Percentiles rank a stretch among this genome's conserved stretches.
Conservation (phyloP, 2,113 vertebrate species). For the Progne subis region DNA sequence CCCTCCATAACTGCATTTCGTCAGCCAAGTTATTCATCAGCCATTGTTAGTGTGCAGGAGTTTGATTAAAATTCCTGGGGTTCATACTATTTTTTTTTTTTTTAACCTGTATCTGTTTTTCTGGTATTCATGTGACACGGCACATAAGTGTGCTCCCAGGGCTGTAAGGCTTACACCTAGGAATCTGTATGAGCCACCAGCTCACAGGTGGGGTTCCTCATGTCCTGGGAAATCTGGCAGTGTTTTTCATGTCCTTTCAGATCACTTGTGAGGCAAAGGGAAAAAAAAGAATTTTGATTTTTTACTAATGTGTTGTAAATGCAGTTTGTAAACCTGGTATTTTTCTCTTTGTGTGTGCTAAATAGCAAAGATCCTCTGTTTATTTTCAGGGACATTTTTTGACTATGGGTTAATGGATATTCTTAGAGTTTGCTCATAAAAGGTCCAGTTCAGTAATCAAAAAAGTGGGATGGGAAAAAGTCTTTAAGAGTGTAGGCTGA, state of each 20-base stretch:
- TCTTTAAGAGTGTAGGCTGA: not conserved
- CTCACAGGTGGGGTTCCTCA: not conserved
- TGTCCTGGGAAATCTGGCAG: not conserved
- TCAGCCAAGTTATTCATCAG: not conserved
- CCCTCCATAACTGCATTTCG: not conserved
- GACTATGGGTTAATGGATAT: not conserved
- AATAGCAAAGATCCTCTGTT: not conserved
- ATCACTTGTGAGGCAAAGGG: not conserved
- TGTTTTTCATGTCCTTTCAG: not conserved
- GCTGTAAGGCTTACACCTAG: not conserved
- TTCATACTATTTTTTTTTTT: not conserved
- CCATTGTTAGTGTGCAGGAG: not conserved
- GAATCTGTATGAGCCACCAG: not conserved
- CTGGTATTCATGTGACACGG: not conserved
- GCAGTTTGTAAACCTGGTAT: not conserved
- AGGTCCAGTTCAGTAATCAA: not conserved
- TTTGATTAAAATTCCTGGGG: not conserved
- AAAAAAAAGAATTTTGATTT: accelerated
- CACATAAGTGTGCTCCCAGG: not conserved
- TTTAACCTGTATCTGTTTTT: not conserved
- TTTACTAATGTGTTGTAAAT: not conserved
- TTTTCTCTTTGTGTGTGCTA: not conserved
- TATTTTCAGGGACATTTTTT: not conserved
- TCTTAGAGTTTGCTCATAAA: not conserved
- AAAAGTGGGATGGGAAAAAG: not conserved